phyloP scores from a whole-genome alignment of 2,888 invertebrate species.

The Ditylenchus weischeri region DNA sequence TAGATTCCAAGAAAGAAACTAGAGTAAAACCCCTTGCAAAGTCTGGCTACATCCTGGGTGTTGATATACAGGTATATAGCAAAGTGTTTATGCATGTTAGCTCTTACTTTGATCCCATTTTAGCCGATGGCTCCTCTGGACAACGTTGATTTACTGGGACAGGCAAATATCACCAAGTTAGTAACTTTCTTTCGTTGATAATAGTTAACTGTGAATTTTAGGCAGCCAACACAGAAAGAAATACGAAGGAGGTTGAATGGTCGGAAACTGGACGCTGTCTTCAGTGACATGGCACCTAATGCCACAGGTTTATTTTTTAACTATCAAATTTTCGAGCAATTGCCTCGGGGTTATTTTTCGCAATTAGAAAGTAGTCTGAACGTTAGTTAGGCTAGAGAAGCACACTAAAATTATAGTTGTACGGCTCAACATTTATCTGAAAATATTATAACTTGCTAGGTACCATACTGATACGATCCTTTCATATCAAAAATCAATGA shows the following conservation, averaged over 20 bases:
- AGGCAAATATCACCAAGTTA: conserved; percentile 43
- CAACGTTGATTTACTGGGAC: conserved; percentile 47
- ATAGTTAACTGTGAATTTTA: not conserved
- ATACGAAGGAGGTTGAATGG: conserved; percentile 37
- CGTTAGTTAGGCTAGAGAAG: too few species aligned
- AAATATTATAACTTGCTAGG: too few species aligned
- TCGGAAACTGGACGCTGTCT: conserved; percentile 46
- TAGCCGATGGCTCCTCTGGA: conserved; percentile 48
- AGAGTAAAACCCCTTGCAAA: not conserved
- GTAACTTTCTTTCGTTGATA: too few species aligned
- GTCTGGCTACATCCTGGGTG: conserved; percentile 46
- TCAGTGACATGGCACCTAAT: conserved; percentile 59
- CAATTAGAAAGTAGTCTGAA: too few species aligned
- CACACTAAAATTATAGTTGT: too few species aligned
- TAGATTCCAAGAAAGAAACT: not conserved
- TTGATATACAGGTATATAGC: conserved; percentile 47
- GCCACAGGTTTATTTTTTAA: conserved; percentile 43
- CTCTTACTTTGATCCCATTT: not conserved
- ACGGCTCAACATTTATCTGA: too few species aligned
- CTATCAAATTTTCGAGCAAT: too few species aligned
- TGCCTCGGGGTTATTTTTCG: too few species aligned
- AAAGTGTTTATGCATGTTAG: not conserved
- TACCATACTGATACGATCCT: too few species aligned
- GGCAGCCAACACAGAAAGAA: conserved; percentile 34
- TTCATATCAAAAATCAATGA: too few species aligned